These are phyloP conservation scores for Tamandua tetradactyla DNA, from an alignment of 2,797 vertebrate genomes.

Conservation along the genomic window DNA sequence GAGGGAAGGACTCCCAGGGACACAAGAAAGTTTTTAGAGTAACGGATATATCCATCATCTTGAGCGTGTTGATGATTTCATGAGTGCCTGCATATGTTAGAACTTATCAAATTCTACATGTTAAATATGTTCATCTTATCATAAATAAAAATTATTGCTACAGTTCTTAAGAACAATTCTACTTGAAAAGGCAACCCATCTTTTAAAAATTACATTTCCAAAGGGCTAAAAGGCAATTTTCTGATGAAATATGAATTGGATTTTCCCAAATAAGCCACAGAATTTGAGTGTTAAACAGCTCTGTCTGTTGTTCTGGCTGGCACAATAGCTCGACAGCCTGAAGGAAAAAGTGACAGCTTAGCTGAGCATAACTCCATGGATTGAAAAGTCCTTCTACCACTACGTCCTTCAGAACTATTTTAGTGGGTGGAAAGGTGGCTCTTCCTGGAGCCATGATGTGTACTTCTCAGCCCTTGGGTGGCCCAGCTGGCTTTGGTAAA, in stretches of 20 bases:
- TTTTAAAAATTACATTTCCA: constrained; percentile 57
- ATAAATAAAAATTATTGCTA: constrained; percentile 12
- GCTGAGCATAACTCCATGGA: not conserved
- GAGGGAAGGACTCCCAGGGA: not conserved
- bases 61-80: not conserved
- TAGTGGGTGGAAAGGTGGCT: not conserved
- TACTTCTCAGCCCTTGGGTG: not conserved
- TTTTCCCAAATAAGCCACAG: constrained; percentile 35
- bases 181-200: not conserved
- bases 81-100: not conserved
- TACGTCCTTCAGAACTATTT: not conserved
- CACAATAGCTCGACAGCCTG: not conserved
- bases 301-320: not conserved
- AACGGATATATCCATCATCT: not conserved
- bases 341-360: constrained; percentile 8
- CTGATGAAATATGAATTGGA: constrained; percentile 66
- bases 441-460: not conserved
- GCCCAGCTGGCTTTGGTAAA: not conserved
- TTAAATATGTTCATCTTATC: not conserved
- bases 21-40: too few species aligned
- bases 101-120: not conserved
- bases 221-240: constrained; percentile 4
- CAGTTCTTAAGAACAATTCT: not conserved
- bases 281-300: not conserved
- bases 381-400: not conserved